Base-by-base conservation (phyloP, 1,140 invertebrate genomes). In the Conus betulinus region DNA sequence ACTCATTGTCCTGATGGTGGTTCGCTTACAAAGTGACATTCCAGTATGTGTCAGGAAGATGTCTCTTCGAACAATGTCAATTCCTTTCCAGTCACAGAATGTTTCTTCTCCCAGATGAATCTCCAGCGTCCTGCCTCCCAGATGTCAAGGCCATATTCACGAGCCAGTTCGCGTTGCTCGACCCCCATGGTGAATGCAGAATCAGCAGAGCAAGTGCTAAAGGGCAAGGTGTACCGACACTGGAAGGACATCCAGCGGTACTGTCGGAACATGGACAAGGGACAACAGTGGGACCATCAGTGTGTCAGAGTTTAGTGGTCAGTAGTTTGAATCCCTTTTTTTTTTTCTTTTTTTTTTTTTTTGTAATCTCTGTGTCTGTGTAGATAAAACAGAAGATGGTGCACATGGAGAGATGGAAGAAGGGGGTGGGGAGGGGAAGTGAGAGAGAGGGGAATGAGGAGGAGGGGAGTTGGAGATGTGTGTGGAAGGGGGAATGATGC, bases 101-200 rank as follows among this genome's bases (percentile, higher is more conserved):
- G 57, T 60, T 60, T 15, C 4, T 0, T 55, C 5, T 78, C 20
- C 3, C 79, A 81, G 79, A 53, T 81, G 79, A 81, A 81, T 53
- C 79, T 81, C 51, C 79, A 81, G 5, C 85, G 91, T 10, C 88
- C 91, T 2, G 87, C 89, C 23, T 89, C 91, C 17, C 89, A 89
- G 81, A 89, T 92, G 90, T 90, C 90, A n/a, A 39, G 87, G 57
- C 53, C 79, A 23, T 78, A 25, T 23, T 93, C 92, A 11, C 81
- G 93, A 71, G 90, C 91, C 39, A 88, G 85, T 23, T 91, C 91
- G 7, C 87, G 93, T 8, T 87, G 90, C 82, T 79, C 92, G 23
- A 94, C 94, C 74, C 93, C 94, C 1, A 60, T 95, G 74, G 91
- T 95, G 2, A 94, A 95, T 90, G 94, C 94, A 17, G 92, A 94